A percentile compares a stretch with the other conserved stretches of the same genome.
These are phyloP conservation scores for Drosophila paramelanica DNA, from an alignment of 2,888 invertebrate species.

Conservation along the genomic window DNA sequence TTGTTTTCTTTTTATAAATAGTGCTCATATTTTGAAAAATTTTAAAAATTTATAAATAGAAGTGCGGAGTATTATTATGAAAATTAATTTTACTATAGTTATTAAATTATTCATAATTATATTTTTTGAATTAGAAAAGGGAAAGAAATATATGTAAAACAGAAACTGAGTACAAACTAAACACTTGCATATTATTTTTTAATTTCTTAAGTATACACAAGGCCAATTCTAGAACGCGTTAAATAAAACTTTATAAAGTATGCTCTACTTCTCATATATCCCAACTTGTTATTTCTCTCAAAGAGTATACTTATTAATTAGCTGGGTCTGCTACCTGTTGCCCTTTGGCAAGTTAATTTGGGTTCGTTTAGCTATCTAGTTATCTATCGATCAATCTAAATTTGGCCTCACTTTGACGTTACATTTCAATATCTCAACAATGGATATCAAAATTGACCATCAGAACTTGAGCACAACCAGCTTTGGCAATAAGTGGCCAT, in stretches of 20 bases:
- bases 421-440: conserved; percentile 35
- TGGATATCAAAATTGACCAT: conserved; percentile 35
- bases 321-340: neutral
- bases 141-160: too few species aligned
- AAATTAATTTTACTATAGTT: too few species aligned
- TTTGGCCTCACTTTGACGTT: conserved; percentile 13
- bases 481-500: conserved; percentile 73
- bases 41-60: too few species aligned
- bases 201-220: too few species aligned
- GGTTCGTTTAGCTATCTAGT: neutral
- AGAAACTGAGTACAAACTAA: too few species aligned
- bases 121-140: too few species aligned
- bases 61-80: too few species aligned
- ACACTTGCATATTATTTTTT: too few species aligned
- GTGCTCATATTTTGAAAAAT: too few species aligned
- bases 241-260: neutral
- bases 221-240: too few species aligned
- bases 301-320: neutral
- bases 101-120: too few species aligned
- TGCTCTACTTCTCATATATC: neutral
- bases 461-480: conserved; percentile 40
- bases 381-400: conserved; percentile 25
- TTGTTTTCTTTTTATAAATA: too few species aligned
- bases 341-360: neutral
- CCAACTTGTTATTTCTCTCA: neutral